Conservation (phyloP, 2,113 vertebrate genomes). For the Phylloscopus whistleri region DNA sequence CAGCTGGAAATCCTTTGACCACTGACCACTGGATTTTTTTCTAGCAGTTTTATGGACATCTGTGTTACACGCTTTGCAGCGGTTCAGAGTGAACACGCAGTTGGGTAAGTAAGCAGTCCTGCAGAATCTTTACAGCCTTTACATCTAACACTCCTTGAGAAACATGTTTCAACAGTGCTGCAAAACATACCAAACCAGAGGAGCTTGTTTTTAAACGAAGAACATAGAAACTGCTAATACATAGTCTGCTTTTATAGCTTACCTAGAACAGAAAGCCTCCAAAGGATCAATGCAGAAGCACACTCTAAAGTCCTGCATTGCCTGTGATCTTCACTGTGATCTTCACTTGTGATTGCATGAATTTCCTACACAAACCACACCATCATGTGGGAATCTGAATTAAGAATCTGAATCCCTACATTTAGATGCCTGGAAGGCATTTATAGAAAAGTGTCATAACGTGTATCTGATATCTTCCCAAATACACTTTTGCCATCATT, state of each 20-base stretch:
- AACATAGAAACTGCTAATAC: background rate
- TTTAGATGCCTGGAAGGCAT: conserved; percentile 1
- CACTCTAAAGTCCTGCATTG: background rate
- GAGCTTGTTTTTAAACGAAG: background rate
- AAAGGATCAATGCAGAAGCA: background rate
- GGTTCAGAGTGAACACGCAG: background rate
- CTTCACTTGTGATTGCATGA: background rate
- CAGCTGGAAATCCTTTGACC: background rate
- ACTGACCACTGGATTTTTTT: background rate
- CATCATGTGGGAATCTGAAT: background rate
- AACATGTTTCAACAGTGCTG: background rate
- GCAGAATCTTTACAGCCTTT: background rate
- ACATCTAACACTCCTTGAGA: background rate
- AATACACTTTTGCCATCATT: conserved; percentile 2
- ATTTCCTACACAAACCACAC: background rate
- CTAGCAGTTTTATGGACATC: background rate
- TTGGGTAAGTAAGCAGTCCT: background rate
- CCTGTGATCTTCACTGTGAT: background rate
- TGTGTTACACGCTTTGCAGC: background rate
- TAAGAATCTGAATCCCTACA: background rate
- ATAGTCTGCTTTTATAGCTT: background rate
- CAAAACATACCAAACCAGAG: background rate
- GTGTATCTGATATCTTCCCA: background rate
- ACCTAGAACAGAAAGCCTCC: background rate
- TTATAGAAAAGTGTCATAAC: background rate